These are phyloP conservation scores for Lates japonicus DNA, from an alignment of 2,797 vertebrate genomes.

Conservation along the genomic window DNA sequence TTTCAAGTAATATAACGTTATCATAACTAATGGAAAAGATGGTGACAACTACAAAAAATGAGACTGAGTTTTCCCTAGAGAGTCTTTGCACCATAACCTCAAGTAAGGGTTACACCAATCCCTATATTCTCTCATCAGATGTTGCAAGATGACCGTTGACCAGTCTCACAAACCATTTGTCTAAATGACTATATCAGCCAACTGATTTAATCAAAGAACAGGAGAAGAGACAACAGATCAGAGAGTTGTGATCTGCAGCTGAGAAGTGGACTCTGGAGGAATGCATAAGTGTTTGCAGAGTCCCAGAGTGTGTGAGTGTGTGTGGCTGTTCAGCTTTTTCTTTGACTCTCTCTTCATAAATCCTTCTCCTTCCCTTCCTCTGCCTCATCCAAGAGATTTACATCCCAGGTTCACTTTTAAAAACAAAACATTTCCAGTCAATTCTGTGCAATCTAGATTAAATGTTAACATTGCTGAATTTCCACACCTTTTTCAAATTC, in stretches of 20 bases:
- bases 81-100: neutral
- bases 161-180: neutral
- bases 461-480: neutral
- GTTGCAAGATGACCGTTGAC: neutral
- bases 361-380: constrained; percentile 22
- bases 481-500: neutral
- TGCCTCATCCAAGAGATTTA: constrained; percentile 13
- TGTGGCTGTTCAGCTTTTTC: constrained; percentile 42
- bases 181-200: neutral
- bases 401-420: constrained; percentile 8
- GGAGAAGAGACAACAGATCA: neutral
- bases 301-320: neutral
- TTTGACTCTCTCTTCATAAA: constrained; percentile 41
- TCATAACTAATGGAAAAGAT: neutral
- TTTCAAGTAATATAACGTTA: neutral
- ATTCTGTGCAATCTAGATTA: neutral
- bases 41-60: neutral
- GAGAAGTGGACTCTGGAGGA: constrained; percentile 51
- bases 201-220: neutral
- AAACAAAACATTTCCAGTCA: neutral
- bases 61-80: neutral
- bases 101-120: neutral
- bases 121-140: neutral
- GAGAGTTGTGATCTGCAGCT: constrained; percentile 20
- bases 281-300: constrained; percentile 58